Evolutionary conservation across 2,797 vertebrate species (phyloP).

Genomic region (Gastrophryne carolinensis): DNA sequence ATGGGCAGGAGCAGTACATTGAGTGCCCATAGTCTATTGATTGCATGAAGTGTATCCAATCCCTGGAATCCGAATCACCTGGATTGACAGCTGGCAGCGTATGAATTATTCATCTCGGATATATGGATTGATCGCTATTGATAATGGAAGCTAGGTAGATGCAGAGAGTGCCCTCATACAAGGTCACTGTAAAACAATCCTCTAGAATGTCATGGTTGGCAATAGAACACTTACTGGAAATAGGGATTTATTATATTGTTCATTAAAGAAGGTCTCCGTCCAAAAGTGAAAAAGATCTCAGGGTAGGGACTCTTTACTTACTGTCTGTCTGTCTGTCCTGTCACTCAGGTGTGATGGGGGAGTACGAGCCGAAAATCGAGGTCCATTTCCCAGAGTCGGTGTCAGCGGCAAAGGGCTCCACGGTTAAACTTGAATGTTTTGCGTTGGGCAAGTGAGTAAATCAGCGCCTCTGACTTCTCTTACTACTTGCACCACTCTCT

Average conservation of each 20-base stretch:
- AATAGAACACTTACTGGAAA: not conserved
- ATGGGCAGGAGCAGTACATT: too few relatives aligned
- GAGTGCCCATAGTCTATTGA: too few relatives aligned
- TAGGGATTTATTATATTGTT: not conserved
- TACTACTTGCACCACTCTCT: too few relatives aligned
- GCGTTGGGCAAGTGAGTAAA: slow-evolving; percentile 94
- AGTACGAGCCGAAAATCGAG: slow-evolving; percentile 98
- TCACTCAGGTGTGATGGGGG: slow-evolving; percentile 90
- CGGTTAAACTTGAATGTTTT: slow-evolving; percentile 92
- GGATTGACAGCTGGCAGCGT: not conserved
- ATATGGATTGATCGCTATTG: too few relatives aligned
- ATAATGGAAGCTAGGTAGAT: not conserved
- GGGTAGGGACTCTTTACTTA: not conserved
- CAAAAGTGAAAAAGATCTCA: too few relatives aligned
- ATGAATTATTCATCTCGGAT: not conserved
- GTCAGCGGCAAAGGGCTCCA: slow-evolving; percentile 88
- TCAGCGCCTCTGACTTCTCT: too few relatives aligned
- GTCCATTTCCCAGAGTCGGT: slow-evolving; percentile 94
- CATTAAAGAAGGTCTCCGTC: not conserved
- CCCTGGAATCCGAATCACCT: not conserved
- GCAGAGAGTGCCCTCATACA: not conserved
- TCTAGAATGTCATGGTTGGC: not conserved
- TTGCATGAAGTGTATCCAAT: too few relatives aligned
- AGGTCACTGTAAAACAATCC: not conserved
- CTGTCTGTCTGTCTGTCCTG: not conserved